Conservation (phyloP, 2,113 vertebrate genomes). For the Lepus americanus region DNA sequence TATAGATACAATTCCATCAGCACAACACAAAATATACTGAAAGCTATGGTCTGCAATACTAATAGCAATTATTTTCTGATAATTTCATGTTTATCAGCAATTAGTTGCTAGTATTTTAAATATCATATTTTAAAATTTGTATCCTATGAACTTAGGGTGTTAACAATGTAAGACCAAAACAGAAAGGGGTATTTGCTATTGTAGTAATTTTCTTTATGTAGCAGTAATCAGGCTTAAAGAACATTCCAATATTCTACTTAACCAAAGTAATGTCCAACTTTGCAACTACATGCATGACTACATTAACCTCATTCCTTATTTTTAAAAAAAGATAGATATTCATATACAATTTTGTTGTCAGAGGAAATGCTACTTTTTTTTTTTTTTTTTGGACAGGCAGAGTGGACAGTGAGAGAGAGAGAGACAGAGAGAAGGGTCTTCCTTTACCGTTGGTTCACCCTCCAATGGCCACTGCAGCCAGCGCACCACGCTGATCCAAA, state of each 20-base stretch:
- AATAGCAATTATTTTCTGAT: conserved; percentile 6
- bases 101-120: conserved; percentile 52
- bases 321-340: background rate
- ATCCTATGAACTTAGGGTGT: conserved; percentile 3
- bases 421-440: too few species aligned
- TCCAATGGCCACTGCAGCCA: too few species aligned
- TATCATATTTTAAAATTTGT: background rate
- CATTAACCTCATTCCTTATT: background rate
- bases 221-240: background rate
- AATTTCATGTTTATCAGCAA: background rate
- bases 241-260: conserved; percentile 33
- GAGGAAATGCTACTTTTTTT: background rate
- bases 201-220: background rate
- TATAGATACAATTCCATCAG: background rate
- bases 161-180: background rate
- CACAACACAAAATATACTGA: conserved; percentile 39
- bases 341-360: background rate
- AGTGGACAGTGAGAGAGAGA: too few species aligned
- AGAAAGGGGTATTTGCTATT: conserved; percentile 20
- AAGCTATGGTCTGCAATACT: background rate
- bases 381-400: too few species aligned
- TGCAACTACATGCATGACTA: conserved; percentile 11
- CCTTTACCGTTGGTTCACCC: too few species aligned
- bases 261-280: conserved; percentile 45
- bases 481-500: too few species aligned